Evolutionary conservation across 2,888 invertebrate genomes (phyloP).

Genomic region (Nomada lathburiana): DNA sequence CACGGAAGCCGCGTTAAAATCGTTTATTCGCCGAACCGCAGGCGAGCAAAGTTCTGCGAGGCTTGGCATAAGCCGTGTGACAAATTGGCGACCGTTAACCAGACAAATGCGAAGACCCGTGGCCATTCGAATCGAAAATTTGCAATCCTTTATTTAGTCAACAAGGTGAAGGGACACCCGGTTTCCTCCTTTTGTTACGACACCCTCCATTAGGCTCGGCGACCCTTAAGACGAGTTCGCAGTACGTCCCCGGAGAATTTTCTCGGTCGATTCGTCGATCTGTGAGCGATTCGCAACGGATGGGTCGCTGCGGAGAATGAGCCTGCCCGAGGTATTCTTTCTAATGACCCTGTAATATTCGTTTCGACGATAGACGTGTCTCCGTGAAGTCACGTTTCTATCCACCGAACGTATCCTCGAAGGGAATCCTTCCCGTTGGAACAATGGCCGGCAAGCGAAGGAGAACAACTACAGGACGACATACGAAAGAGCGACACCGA

Average conservation of each 20-base stretch:
- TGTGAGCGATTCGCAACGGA: conserved; percentile 70
- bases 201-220: conserved; percentile 64
- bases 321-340: conserved; percentile 44
- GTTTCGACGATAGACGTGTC: background rate
- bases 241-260: conserved; percentile 53
- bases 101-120: conserved; percentile 47
- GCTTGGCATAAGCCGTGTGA: conserved; percentile 69
- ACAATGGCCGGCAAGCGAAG: too few relatives aligned
- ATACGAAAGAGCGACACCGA: too few relatives aligned
- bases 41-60: background rate
- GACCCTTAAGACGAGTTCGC: conserved; percentile 33
- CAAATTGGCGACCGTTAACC: conserved; percentile 74
- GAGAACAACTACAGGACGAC: too few relatives aligned
- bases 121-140: conserved; percentile 71
- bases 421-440: too few relatives aligned
- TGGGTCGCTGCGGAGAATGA: conserved; percentile 23
- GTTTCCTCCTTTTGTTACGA: conserved; percentile 63
- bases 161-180: conserved; percentile 78
- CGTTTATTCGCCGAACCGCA: conserved; percentile 25
- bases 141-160: conserved; percentile 82
- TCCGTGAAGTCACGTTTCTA: conserved; percentile 22
- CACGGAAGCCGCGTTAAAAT: conserved; percentile 42
- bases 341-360: conserved; percentile 35
- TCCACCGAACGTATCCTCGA: background rate
- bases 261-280: conserved; percentile 64